A percentile compares a stretch with the other conserved stretches of the same genome.
Evolutionary conservation across 2,888 invertebrate species (phyloP).

Genomic region (Himalopsyche kuldschensis): DNA sequence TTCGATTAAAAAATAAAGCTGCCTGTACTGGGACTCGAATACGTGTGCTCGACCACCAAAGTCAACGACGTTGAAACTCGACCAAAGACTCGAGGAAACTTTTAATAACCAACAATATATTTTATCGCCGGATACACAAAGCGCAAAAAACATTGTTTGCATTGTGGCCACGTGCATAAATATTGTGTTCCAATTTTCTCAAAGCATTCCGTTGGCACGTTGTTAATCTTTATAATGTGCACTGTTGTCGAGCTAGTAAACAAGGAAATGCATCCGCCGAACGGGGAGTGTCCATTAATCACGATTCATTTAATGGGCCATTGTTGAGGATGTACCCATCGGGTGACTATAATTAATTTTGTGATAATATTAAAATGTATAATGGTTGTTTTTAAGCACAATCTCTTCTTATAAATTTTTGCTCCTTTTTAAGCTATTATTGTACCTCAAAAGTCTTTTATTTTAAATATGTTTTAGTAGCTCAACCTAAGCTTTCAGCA

Average conservation of each 20-base stretch:
- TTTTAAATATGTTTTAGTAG: too few relatives aligned
- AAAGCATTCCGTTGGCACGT: conserved; percentile 20
- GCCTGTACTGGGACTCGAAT: too few relatives aligned
- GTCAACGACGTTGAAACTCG: too few relatives aligned
- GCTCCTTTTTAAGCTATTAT: too few relatives aligned
- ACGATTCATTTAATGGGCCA: not conserved
- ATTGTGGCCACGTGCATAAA: conserved; percentile 8
- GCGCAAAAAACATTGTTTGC: not conserved
- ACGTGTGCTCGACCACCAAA: too few relatives aligned
- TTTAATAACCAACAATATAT: not conserved
- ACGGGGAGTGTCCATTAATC: not conserved
- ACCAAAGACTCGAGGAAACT: too few relatives aligned
- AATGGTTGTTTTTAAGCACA: too few relatives aligned
- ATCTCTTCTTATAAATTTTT: too few relatives aligned
- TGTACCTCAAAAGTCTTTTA: too few relatives aligned
- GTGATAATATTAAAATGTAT: too few relatives aligned
- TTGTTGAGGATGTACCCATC: not conserved
- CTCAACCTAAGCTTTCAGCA: too few relatives aligned
- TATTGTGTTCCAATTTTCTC: conserved; percentile 18
- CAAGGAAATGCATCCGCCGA: not conserved
- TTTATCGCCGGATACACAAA: not conserved
- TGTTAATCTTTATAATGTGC: conserved; percentile 23
- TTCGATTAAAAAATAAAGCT: too few relatives aligned
- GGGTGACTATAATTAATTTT: not conserved
- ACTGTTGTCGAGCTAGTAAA: not conserved